Percentiles rank a stretch among this genome's conserved stretches.
phyloP scores from a whole-genome alignment of 2,888 invertebrate species.

The Thecocarcelia acutangulata region DNA sequence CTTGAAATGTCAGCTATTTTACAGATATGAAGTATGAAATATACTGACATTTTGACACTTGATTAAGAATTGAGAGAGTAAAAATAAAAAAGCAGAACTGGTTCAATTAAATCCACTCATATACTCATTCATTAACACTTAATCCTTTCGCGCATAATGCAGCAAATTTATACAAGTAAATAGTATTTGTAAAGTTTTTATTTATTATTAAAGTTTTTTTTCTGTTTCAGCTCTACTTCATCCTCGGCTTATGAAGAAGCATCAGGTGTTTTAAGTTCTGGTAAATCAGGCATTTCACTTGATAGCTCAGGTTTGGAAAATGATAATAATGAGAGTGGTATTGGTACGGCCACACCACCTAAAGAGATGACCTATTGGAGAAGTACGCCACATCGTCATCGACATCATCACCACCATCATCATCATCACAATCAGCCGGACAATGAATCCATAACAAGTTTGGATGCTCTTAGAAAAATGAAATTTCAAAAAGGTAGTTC shows the following conservation, averaged over 20 bases:
- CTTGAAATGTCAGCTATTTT: conserved; percentile 62
- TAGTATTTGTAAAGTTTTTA: neutral
- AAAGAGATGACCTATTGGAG: conserved; percentile 80
- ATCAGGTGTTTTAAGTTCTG: conserved; percentile 79
- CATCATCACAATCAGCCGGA: conserved; percentile 73
- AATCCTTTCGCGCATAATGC: conserved; percentile 41
- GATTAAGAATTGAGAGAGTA: conserved; percentile 33
- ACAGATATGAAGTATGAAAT: conserved; percentile 53
- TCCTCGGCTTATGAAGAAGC: conserved; percentile 81
- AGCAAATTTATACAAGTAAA: conserved; percentile 34
- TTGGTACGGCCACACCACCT: conserved; percentile 81
- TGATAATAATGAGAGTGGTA: conserved; percentile 81
- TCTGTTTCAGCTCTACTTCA: conserved; percentile 78
- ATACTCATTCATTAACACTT: conserved; percentile 57
- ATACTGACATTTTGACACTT: conserved; percentile 60
- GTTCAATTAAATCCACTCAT: conserved; percentile 34
- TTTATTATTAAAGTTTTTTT: conserved; percentile 9
- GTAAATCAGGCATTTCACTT: conserved; percentile 80
- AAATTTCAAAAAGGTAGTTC: conserved; percentile 80
- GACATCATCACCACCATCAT: conserved; percentile 57
- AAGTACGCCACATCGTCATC: conserved; percentile 73
- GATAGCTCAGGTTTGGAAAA: conserved; percentile 81
- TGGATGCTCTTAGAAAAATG: conserved; percentile 79
- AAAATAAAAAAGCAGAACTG: conserved; percentile 19
- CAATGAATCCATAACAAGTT: conserved; percentile 78